These are phyloP conservation scores for Achlya flavicornis DNA, from an alignment of 2,888 invertebrate genomes.

Conservation along the genomic window DNA sequence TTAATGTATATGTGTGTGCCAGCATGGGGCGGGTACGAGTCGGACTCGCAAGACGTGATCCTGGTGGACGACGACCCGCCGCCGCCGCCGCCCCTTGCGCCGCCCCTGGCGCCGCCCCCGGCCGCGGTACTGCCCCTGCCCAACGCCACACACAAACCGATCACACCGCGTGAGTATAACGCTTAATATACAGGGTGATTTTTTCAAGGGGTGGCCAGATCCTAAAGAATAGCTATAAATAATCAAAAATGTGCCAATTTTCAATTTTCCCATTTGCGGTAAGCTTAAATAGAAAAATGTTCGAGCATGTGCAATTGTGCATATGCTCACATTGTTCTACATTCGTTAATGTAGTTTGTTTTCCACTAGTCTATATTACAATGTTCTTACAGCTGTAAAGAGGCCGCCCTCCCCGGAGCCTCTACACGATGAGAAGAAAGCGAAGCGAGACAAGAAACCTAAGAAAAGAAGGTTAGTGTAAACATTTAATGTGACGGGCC, in stretches of 20 bases:
- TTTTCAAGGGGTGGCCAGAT: too few species aligned
- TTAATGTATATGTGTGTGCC: conserved; percentile 26
- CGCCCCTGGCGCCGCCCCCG: conserved; percentile 26
- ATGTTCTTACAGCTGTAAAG: conserved; percentile 59
- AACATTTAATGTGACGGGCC: too few species aligned
- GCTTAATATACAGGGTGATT: not conserved
- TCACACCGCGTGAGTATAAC: conserved; percentile 61
- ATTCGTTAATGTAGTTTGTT: too few species aligned
- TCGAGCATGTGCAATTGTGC: too few species aligned
- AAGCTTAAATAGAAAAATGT: too few species aligned
- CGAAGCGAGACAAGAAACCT: conserved; percentile 78
- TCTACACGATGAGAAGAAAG: conserved; percentile 72
- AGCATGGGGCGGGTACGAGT: conserved; percentile 81
- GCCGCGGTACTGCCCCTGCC: conserved; percentile 31
- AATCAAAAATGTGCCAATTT: too few species aligned
- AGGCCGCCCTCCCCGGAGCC: conserved; percentile 66
- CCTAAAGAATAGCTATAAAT: too few species aligned
- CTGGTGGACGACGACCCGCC: conserved; percentile 78
- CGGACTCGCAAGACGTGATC: conserved; percentile 80
- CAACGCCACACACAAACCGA: conserved; percentile 28
- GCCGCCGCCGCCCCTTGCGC: conserved; percentile 29
- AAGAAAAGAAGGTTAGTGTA: conserved; percentile 70
- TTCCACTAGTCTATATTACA: too few species aligned
- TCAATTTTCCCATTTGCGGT: too few species aligned
- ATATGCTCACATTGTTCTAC: too few species aligned